A percentile compares a stretch with the other conserved stretches of the same genome.
Evolutionary conservation across 2,888 invertebrate species (phyloP).

Genomic region (Plagodis dolabraria): DNA sequence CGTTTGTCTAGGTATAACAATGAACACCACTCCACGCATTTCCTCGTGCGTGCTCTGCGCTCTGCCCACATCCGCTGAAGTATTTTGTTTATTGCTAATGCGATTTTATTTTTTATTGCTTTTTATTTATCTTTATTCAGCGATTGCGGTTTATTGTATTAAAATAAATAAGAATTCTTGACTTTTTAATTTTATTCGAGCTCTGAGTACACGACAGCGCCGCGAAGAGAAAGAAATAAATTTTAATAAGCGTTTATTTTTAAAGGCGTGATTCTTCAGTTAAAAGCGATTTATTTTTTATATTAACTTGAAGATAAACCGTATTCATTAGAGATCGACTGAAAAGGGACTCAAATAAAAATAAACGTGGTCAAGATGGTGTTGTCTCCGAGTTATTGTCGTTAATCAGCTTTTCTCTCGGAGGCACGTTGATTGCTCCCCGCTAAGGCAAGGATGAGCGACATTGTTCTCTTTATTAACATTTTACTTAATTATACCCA

Average conservation of each 20-base stretch:
- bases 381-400: constrained; percentile 81
- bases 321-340: constrained; percentile 84
- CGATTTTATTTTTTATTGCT: constrained; percentile 85
- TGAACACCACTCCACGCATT: constrained; percentile 59
- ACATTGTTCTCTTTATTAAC: constrained; percentile 69
- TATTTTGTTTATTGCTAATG: constrained; percentile 86
- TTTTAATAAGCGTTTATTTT: constrained; percentile 85
- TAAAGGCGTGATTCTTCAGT: constrained; percentile 85
- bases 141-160: constrained; percentile 86
- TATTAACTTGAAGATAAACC: constrained; percentile 83
- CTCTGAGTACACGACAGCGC: constrained; percentile 81
- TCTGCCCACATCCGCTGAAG: constrained; percentile 85
- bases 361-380: constrained; percentile 78
- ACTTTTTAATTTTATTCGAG: constrained; percentile 84
- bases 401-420: constrained; percentile 73
- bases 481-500: constrained; percentile 64
- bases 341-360: constrained; percentile 82
- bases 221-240: constrained; percentile 83
- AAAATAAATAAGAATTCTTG: constrained; percentile 85
- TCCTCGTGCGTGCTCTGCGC: constrained; percentile 67
- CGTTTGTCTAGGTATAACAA: no score
- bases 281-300: constrained; percentile 85
- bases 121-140: constrained; percentile 85
- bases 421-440: constrained; percentile 73
- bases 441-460: constrained; percentile 42